These are phyloP conservation scores for Rhincodon typus DNA, from an alignment of 2,797 vertebrate genomes.

Conservation along the genomic window DNA sequence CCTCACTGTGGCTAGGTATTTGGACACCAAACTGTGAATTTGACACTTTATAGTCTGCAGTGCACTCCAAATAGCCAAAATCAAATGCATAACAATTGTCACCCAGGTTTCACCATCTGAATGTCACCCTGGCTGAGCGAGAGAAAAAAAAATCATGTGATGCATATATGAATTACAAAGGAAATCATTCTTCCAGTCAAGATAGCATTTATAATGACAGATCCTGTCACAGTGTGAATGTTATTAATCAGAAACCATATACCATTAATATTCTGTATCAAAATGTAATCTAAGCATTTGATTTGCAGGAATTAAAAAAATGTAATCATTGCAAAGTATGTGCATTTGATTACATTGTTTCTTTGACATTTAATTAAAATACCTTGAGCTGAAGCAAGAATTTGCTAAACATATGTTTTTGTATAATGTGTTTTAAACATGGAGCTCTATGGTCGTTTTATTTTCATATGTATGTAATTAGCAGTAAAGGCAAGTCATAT, in stretches of 20 bases:
- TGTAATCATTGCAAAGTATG: not conserved
- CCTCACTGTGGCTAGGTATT: not conserved
- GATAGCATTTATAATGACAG: not conserved
- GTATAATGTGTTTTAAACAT: not conserved
- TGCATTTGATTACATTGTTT: not conserved
- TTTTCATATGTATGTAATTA: not conserved
- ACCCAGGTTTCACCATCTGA: not conserved
- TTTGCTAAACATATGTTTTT: not conserved
- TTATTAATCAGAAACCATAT: constrained; percentile 23
- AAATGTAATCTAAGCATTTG: not conserved
- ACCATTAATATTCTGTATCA: not conserved
- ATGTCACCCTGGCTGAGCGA: not conserved
- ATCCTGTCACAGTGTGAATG: constrained; percentile 21
- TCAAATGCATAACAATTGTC: constrained; percentile 5
- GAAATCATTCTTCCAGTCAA: constrained; percentile 1
- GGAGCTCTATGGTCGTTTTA: not conserved
- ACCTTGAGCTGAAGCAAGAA: not conserved
- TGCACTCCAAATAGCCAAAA: no score
- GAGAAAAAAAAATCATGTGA: not conserved
- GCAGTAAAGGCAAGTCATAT: not conserved
- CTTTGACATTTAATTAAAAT: constrained; percentile 4
- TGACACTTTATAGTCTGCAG: not conserved
- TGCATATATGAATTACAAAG: constrained; percentile 22
- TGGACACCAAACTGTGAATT: not conserved
- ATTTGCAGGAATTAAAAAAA: not conserved